Evolutionary conservation across 2,797 vertebrate species (phyloP), one percentile per base, ranked within the genome.

Genomic region (Coendou prehensilis): DNA sequence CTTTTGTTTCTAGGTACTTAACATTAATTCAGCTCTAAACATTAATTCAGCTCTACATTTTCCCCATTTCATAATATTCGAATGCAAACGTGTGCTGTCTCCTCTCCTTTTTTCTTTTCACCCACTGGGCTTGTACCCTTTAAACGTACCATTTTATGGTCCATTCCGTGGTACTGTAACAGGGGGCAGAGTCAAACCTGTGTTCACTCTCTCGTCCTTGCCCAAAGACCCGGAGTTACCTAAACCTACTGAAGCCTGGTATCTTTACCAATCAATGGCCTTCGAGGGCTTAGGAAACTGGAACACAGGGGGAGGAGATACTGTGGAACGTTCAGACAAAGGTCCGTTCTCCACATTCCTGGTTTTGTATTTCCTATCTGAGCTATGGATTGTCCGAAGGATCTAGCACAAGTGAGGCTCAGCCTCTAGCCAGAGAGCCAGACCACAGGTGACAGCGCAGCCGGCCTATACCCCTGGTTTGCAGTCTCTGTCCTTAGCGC

Each of bases 31-130:
- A 41, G 37, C 37, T 41, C 37, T 41, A 41, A 73, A n/a, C 30
- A 80, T 85, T 85, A 87, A 87, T n/a, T 85, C 85, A 69, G 18
- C 54, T 59, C 30, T 41, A 86, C 50, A 83, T 61, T 81, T 82
- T 92, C 54, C n/a, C 50, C 9, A 30, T 41, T n/a, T 64, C 30
- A 75, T 45, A 56, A 56, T n/a, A 73, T 54, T 89, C 75, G 95
- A 50, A 89, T 67, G 28, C 67, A 83, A 73, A 37, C 2, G 1
- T 9, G 1, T n/a, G 13, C 45, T 75, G 2, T 15, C 28, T 56
- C 50, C n/a, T 67, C 52, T 59, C 56, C 50, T 30, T 47, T 30
- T 54, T 41, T 33, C n/a, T 71, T 61, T 52, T 73, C 41, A 64
- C 28, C 33, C 45, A 2, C 8, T 41, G 8, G n/a, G n/a, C 30